These are phyloP conservation scores for Stenichneumon culpator DNA, from an alignment of 2,888 invertebrate species.

Conservation along the genomic window DNA sequence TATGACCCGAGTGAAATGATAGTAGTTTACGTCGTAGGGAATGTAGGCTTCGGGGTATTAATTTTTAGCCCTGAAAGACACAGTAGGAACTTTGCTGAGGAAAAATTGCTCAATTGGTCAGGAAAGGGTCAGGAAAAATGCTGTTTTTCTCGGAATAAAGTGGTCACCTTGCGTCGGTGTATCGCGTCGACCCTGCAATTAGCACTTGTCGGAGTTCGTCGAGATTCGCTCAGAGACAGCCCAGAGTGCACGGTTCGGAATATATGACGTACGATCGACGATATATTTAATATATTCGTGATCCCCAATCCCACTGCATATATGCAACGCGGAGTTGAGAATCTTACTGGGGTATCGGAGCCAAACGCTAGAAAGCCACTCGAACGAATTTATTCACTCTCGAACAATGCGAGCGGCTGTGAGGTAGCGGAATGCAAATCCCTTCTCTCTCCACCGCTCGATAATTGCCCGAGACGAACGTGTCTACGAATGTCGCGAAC, in stretches of 20 bases:
- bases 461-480: constrained; percentile 70
- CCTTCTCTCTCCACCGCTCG: constrained; percentile 55
- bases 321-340: constrained; percentile 25
- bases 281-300: constrained; percentile 36
- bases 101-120: no score
- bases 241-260: not conserved
- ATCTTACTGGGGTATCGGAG: constrained; percentile 10
- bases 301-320: constrained; percentile 15
- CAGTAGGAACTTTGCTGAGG: no score
- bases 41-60: no score
- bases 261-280: constrained; percentile 12
- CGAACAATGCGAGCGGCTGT: constrained; percentile 63
- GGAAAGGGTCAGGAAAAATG: no score
- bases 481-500: constrained; percentile 71
- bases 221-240: constrained; percentile 31
- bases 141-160: no score
- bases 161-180: no score
- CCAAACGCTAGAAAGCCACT: constrained; percentile 59
- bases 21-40: no score
- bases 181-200: constrained; percentile 41
- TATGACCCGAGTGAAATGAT: no score
- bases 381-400: constrained; percentile 72
- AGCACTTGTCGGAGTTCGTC: constrained; percentile 52
- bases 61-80: no score
- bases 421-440: constrained; percentile 70